Conservation (phyloP, 2,113 vertebrate genomes). For the Cavia porcellus region DNA sequence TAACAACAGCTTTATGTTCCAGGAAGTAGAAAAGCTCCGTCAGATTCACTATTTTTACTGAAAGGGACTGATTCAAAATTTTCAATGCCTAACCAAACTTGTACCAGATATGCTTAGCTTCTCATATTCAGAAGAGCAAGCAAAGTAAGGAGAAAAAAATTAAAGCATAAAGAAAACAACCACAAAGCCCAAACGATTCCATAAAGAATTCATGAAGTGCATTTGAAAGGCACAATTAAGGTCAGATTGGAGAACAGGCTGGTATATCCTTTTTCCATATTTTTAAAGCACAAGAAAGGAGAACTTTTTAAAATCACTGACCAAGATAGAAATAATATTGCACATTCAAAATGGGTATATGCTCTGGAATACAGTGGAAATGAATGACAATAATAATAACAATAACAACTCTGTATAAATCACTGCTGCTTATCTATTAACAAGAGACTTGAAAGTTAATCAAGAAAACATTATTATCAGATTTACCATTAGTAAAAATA, state of each 20-base stretch:
- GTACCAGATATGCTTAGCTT: slow-evolving; percentile 1
- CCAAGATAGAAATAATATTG: slow-evolving; percentile 43
- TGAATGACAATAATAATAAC: not conserved
- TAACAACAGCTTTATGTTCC: not conserved
- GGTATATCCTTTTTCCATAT: not conserved
- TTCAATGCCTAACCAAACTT: slow-evolving; percentile 12
- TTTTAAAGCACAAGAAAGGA: slow-evolving; percentile 17
- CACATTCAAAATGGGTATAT: slow-evolving; percentile 1
- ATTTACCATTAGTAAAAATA: slow-evolving; percentile 46
- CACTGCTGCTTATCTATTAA: not conserved
- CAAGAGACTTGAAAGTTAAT: not conserved
- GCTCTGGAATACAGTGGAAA: not conserved
- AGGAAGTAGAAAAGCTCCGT: not conserved
- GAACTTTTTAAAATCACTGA: not conserved
- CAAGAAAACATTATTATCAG: not conserved
- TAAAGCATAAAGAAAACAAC: slow-evolving; percentile 12
- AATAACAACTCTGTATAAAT: not conserved
- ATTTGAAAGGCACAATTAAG: slow-evolving; percentile 58
- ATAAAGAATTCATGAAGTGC: slow-evolving; percentile 54
- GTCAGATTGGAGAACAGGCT: slow-evolving; percentile 1
- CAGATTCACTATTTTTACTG: not conserved
- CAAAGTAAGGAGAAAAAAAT: not conserved
- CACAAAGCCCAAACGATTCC: slow-evolving; percentile 26
- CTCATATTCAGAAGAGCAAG: slow-evolving; percentile 56
- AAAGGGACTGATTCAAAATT: slow-evolving; percentile 28